Conservation (phyloP, 2,888 invertebrate species). For the Dynastes hyllus region DNA sequence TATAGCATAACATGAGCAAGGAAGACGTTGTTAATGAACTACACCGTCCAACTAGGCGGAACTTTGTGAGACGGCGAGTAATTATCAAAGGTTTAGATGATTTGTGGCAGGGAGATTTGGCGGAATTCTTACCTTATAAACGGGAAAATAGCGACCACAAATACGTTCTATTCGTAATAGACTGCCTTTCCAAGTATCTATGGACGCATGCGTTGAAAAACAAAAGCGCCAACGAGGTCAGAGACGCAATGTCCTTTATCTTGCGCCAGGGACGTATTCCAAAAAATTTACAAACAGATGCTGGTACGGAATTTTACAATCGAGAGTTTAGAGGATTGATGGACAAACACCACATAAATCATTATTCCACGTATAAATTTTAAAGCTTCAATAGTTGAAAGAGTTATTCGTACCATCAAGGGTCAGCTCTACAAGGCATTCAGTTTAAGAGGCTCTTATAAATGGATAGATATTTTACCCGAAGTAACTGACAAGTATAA, state of each 20-base stretch:
- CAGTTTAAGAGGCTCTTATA: no score
- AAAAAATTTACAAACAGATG: constrained; percentile 62
- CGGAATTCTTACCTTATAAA: constrained; percentile 18
- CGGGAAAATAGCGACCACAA: constrained; percentile 62
- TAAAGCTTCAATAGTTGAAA: no score
- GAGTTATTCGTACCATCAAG: no score
- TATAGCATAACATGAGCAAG: not conserved
- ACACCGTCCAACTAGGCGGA: constrained; percentile 61
- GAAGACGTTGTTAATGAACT: constrained; percentile 60
- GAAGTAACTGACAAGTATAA: no score
- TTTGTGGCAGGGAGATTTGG: constrained; percentile 37
- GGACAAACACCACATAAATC: constrained; percentile 58
- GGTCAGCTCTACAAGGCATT: no score
- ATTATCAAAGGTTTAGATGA: constrained; percentile 40
- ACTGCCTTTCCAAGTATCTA: constrained; percentile 67
- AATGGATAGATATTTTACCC: no score
- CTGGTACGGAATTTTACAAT: constrained; percentile 54
- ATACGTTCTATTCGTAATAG: constrained; percentile 66
- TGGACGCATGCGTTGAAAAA: constrained; percentile 65
- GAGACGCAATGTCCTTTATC: constrained; percentile 54
- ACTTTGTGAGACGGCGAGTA: constrained; percentile 57
- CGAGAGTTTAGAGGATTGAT: constrained; percentile 60
- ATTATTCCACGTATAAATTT: constrained; percentile 56
- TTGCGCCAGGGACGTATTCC: constrained; percentile 50
- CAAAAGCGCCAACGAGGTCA: constrained; percentile 63